Evolutionary conservation across 2,113 vertebrate genomes (phyloP).

Genomic region (Azemiops feae): DNA sequence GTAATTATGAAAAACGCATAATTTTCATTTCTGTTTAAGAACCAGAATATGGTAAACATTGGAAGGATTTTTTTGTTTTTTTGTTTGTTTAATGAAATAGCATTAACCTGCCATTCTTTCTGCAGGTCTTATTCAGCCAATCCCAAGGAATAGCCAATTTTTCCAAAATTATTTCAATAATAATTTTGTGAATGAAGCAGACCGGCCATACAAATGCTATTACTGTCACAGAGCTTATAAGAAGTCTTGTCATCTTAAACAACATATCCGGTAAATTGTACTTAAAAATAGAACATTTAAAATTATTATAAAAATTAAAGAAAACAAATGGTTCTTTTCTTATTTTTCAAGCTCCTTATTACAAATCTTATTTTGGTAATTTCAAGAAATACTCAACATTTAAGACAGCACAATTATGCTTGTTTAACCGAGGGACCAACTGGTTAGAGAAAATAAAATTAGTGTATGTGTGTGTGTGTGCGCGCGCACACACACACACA

Average conservation of each 20-base stretch:
- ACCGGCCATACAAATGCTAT: slow-evolving; percentile 94
- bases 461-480: too few species aligned
- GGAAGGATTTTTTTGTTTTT: not conserved
- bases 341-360: not conserved
- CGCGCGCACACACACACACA: too few species aligned
- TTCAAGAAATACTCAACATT: not conserved
- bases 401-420: not conserved
- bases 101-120: slow-evolving; percentile 20
- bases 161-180: slow-evolving; percentile 90
- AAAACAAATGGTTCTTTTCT: not conserved
- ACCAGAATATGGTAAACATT: rapidly evolving
- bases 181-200: slow-evolving; percentile 82
- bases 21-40: not conserved
- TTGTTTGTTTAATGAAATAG: not conserved
- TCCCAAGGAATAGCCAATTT: slow-evolving; percentile 81
- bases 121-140: slow-evolving; percentile 90
- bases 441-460: not conserved
- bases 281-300: not conserved
- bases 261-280: slow-evolving; percentile 88
- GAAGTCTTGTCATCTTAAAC: slow-evolving; percentile 98
- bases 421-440: not conserved
- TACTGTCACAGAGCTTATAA: slow-evolving; percentile 96
- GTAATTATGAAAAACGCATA: not conserved
- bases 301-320: not conserved
- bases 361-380: not conserved